Conservation (phyloP, 2,888 invertebrate species). For the Frankliniella intonsa region DNA sequence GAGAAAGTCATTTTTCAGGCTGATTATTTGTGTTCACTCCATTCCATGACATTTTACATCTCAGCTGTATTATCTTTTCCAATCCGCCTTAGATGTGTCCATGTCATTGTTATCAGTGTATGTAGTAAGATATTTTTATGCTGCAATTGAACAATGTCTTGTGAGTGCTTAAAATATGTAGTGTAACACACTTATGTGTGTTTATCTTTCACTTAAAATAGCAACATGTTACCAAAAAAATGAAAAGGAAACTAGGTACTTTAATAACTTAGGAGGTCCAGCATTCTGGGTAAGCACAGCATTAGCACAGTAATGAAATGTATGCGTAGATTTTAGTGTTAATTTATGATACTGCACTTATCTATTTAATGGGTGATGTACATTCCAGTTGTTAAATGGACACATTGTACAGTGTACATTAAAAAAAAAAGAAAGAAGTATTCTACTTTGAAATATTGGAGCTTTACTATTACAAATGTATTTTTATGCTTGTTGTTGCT, state of each 20-base stretch:
- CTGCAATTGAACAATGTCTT: not conserved
- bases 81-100: not conserved
- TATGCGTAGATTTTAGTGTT: not conserved
- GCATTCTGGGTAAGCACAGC: not conserved
- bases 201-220: not conserved
- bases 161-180: conserved; percentile 1
- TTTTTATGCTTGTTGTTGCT: conserved; percentile 27
- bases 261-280: not conserved
- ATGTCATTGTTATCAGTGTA: not conserved
- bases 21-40: not conserved
- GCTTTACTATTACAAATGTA: conserved; percentile 21
- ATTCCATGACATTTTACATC: not conserved
- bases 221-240: not conserved
- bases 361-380: not conserved
- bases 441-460: conserved; percentile 3
- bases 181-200: not conserved
- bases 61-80: not conserved
- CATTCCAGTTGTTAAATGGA: not conserved
- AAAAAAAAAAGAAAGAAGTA: not conserved
- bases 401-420: conserved; percentile 24
- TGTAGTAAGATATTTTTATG: not conserved
- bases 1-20: not conserved
- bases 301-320: not conserved
- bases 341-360: not conserved
- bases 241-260: not conserved